phyloP scores from a whole-genome alignment of 2,113 vertebrate genomes.

The Ciconia boyciana region DNA sequence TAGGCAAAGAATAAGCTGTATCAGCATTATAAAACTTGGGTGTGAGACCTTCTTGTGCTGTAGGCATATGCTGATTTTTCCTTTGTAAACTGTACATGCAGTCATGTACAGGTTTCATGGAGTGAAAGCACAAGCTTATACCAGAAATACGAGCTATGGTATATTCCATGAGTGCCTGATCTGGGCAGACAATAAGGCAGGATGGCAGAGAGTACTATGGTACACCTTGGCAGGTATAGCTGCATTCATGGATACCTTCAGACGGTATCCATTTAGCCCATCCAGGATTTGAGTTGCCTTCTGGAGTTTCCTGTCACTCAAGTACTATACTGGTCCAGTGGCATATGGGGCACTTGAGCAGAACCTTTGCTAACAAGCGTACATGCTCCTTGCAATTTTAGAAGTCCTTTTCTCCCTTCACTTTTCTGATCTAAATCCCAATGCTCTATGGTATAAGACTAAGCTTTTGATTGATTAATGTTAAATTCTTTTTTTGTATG shows the following conservation, averaged over 20 bases:
- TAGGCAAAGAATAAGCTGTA: neutral
- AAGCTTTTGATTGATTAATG: neutral
- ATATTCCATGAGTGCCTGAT: neutral
- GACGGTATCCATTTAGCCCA: neutral
- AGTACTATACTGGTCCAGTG: neutral
- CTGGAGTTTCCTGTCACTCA: neutral
- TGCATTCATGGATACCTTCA: neutral
- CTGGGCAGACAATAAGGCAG: neutral
- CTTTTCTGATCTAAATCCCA: neutral
- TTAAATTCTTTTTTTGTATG: neutral
- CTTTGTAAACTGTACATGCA: neutral
- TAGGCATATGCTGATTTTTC: neutral
- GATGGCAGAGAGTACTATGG: neutral
- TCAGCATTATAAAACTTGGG: neutral
- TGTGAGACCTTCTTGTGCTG: neutral
- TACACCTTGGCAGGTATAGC: neutral
- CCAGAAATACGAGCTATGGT: neutral
- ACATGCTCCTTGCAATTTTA: neutral
- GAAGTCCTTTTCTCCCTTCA: neutral
- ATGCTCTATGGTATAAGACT: neutral
- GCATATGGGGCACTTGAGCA: fast-evolving
- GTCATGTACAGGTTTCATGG: neutral
- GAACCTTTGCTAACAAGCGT: neutral
- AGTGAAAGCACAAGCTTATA: neutral
- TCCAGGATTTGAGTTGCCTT: neutral